A percentile compares a stretch with the other conserved stretches of the same genome.
Evolutionary conservation across 2,888 invertebrate genomes (phyloP).

Genomic region (Caenorhabditis macrosperma): DNA sequence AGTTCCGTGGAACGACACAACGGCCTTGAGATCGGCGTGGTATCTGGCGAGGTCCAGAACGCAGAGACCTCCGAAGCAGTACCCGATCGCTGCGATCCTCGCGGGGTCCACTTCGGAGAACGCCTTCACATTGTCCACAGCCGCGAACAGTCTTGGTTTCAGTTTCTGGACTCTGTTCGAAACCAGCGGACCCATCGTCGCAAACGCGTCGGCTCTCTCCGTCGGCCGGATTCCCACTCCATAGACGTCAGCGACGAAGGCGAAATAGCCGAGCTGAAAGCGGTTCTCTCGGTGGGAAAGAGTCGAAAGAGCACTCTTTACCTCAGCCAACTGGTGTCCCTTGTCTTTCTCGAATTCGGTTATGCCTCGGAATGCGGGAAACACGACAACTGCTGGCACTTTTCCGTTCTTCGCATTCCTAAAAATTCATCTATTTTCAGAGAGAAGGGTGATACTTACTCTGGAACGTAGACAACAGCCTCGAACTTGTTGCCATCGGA

Average conservation of each 20-base stretch:
- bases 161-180: constrained; percentile 64
- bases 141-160: constrained; percentile 66
- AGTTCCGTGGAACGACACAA: constrained; percentile 77
- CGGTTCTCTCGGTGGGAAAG: no score
- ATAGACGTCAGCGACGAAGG: constrained; percentile 76
- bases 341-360: constrained; percentile 71
- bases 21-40: constrained; percentile 61
- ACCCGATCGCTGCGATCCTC: constrained; percentile 72
- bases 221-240: constrained; percentile 73
- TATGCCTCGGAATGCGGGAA: constrained; percentile 74
- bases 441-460: constrained; percentile 36
- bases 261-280: constrained; percentile 73
- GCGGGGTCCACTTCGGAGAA: constrained; percentile 56
- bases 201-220: constrained; percentile 65
- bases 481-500: constrained; percentile 56
- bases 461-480: constrained; percentile 60
- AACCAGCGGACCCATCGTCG: constrained; percentile 64
- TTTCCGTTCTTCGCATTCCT: constrained; percentile 30
- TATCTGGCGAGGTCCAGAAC: constrained; percentile 74
- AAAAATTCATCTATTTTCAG: background rate
- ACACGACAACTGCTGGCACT: constrained; percentile 71
- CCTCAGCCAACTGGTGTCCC: constrained; percentile 68
- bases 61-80: constrained; percentile 77
- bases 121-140: constrained; percentile 65
- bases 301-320: no score